Evolutionary conservation across 1,140 invertebrate genomes (phyloP), one percentile per base, ranked within the genome.

Genomic region (Globodera ellingtonae): DNA sequence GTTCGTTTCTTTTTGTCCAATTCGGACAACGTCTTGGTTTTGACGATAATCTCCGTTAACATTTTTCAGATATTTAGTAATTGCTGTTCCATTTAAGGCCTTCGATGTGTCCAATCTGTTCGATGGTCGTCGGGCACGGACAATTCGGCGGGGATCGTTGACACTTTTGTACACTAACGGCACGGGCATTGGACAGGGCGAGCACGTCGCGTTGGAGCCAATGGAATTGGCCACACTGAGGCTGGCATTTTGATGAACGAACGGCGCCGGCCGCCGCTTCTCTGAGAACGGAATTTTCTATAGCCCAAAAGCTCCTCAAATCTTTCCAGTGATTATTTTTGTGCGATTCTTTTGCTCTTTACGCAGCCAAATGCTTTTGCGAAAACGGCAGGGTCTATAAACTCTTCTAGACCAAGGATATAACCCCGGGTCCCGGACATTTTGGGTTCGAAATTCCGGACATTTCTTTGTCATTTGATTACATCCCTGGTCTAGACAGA

Each of bases 221-320:
- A 77, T 77, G 75, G 75, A 77, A 3, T 35, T 77, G 24, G 18
- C 69, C 47, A 77, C 75, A 69, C 46, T 77, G 18, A 62, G 69
- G 18, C 10, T 77, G 35, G 21, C 10, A 48, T 77, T 77, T 67
- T 77, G 69, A 77, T 69, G n/a, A 44, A n/a, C 73, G 9, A 4
- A 52, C 8, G 8, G 52, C 52, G 9, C 13, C 18, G 56, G 56
- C 56, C 52, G 52, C 9, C 52, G 15, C 15, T 52, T 52, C 52
- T 52, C 56, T 1, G 56, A 52, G 50, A 52, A 9, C 4, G 50
- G 50, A 52, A 50, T 50, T 50, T 8, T 50, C 50, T 50, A 50
- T n/a, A 52, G 50, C 50, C 50, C n/a, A 50, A 52, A 52, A 52
- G 10, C 50, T 52, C 1, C 35, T 35, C 35, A 2, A 35, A 35